Base-by-base conservation (phyloP, 2,888 invertebrate species). In the Creontiades dilutus region DNA sequence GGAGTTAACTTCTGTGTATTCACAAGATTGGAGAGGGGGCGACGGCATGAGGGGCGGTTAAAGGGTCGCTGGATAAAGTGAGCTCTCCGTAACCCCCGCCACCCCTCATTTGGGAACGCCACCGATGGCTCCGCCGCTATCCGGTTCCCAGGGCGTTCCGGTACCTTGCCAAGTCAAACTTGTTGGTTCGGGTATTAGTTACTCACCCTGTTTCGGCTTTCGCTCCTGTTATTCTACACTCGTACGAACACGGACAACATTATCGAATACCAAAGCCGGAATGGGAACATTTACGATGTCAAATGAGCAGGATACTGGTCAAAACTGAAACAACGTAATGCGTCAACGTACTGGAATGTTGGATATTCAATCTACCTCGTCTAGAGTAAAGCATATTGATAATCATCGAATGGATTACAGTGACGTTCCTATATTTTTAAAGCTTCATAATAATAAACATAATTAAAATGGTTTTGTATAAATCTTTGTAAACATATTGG, bases 1-100 rank as follows among this genome's bases (percentile, higher is more conserved):
- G 78, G 78, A 78, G 78, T 46, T 78, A 78, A 78, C 78, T 78
- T 16, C 46, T 78, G 78, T 78, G 78, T 78, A 78, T 78, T 78
- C 78, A 78, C n/a, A 47, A 78, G 78, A 78, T 78, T 78, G 78
- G 37, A 23, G 37, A 37, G 37, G 37, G 37, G 37, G 37, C 2
- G 37, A 7, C 3, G 37, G 37, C 7, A 7, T 4, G 37, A 7
- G 37, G 37, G 68, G 68, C 23, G 27, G 23, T 23, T 19, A 27
- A 68, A 23, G 68, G 68, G 68, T 68, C 68, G 68, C 12, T 68
- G 68, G 23, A 68, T 68, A 68, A 68, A 23, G 68, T 68, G 68
- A 68, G 23, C 68, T 11, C 68, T 23, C 68, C 12, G n/a, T 52
- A 16, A 23, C 23, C 19, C 23, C 19, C 23, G 27, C 11, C 68